Evolutionary conservation across 2,797 vertebrate genomes (phyloP).

Genomic region (Malurus leucopterus): DNA sequence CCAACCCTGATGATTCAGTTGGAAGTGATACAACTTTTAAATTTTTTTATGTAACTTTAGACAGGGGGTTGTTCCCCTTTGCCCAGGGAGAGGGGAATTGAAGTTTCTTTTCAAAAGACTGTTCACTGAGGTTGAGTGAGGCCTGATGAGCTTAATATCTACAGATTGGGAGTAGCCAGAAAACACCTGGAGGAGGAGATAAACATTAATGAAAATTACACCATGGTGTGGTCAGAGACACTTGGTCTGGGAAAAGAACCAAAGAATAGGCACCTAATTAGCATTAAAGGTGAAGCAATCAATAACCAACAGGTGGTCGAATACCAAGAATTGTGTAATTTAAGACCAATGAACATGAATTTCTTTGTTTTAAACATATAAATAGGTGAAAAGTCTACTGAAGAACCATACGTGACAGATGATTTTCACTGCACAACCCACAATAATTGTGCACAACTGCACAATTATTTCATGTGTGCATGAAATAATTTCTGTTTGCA

Average conservation of each 20-base stretch:
- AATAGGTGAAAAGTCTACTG: background rate
- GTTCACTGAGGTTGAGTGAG: background rate
- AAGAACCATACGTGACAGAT: background rate
- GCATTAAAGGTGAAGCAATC: background rate
- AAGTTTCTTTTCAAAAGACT: background rate
- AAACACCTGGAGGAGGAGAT: background rate
- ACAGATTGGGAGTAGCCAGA: background rate
- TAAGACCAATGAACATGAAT: background rate
- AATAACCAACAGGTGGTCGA: rapidly evolving
- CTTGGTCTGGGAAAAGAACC: background rate
- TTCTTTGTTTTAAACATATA: background rate
- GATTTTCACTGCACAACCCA: background rate
- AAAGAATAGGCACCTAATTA: background rate
- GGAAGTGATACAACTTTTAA: background rate
- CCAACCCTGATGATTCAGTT: background rate
- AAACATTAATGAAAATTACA: background rate
- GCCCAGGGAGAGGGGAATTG: background rate
- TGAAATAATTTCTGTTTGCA: background rate
- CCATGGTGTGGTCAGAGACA: background rate
- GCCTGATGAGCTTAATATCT: background rate
- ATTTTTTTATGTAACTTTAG: background rate
- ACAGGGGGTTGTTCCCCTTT: rapidly evolving
- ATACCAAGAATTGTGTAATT: background rate
- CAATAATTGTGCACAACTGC: no score
- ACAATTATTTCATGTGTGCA: rapidly evolving